phyloP scores from a whole-genome alignment of 2,888 invertebrate genomes.

The Cheilosia vulpina region DNA sequence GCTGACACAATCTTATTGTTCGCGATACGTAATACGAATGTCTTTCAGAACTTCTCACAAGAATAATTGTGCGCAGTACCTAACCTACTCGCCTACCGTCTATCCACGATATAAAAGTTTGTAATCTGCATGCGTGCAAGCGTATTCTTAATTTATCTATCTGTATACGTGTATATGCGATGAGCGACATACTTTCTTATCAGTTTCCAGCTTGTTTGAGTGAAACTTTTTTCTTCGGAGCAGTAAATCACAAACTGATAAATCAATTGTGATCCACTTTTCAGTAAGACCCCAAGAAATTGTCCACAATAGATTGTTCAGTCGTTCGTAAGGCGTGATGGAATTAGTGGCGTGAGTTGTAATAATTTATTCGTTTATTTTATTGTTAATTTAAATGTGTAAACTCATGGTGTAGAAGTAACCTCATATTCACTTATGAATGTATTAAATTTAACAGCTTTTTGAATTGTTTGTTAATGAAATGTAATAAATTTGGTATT shows the following conservation, averaged over 20 bases:
- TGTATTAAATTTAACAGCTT: constrained; percentile 9
- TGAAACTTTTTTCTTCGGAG: not conserved
- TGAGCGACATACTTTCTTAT: constrained; percentile 41
- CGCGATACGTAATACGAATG: not conserved
- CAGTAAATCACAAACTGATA: constrained; percentile 32
- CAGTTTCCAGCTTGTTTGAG: not conserved
- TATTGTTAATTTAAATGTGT: constrained; percentile 11
- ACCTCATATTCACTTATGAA: constrained; percentile 19
- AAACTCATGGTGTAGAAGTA: constrained; percentile 37
- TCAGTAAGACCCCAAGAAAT: constrained; percentile 17
- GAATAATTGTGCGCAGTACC: not conserved
- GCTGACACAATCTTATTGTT: constrained; percentile 9
- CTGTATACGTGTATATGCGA: constrained; percentile 14
- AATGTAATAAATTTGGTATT: not conserved
- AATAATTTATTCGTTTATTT: not conserved
- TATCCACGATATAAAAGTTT: not conserved
- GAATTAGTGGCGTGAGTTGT: constrained; percentile 3
- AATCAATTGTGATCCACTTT: constrained; percentile 35
- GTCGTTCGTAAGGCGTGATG: constrained; percentile 20
- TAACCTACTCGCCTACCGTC: not conserved
- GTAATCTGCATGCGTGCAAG: not conserved
- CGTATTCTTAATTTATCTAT: constrained; percentile 4
- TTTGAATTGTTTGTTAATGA: not conserved
- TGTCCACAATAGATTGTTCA: not conserved
- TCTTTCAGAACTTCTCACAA: not conserved